Conservation (phyloP, 2,888 invertebrate species). For the Phania funesta region DNA sequence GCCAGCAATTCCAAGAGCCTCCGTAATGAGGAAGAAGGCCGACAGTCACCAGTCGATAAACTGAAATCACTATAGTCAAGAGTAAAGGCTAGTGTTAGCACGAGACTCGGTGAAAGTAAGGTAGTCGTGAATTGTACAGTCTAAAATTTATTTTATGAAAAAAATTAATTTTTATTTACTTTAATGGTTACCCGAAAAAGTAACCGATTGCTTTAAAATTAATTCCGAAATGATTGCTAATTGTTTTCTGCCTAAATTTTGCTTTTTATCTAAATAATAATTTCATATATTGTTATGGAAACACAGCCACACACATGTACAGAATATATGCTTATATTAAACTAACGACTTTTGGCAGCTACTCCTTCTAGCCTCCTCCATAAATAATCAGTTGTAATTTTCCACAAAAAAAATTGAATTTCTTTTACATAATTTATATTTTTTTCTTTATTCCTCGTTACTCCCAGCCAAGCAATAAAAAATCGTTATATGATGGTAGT, state of each 20-base stretch:
- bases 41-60: no score
- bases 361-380: slow-evolving; percentile 38
- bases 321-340: background rate
- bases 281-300: background rate
- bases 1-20: no score
- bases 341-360: slow-evolving; percentile 41
- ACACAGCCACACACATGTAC: background rate
- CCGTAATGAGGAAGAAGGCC: no score
- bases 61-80: no score
- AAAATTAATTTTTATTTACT: no score
- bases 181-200: background rate
- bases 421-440: no score
- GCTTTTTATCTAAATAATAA: no score
- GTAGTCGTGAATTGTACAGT: no score
- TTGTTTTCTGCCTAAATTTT: no score
- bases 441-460: background rate
- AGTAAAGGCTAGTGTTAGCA: no score
- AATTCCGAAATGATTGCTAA: background rate
- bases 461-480: slow-evolving; percentile 17
- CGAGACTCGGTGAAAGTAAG: no score
- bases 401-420: slow-evolving; percentile 46
- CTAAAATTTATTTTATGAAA: no score
- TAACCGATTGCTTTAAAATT: background rate
- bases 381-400: slow-evolving; percentile 63
- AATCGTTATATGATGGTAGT: slow-evolving; percentile 32